Conservation (phyloP, 2,888 invertebrate genomes). For the Liopterus haemorrhoidalis region DNA sequence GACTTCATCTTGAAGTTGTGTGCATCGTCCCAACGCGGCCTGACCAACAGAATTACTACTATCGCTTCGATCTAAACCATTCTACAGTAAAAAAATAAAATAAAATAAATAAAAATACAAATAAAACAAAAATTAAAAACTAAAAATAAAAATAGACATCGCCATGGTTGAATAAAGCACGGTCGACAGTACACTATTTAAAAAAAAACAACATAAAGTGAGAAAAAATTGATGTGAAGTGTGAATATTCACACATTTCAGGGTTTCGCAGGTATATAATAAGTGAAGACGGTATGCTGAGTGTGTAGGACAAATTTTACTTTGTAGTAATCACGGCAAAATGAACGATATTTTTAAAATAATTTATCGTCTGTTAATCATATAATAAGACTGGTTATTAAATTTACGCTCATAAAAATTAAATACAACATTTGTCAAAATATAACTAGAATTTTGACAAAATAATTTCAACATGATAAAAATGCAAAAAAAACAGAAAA, state of each 20-base stretch:
- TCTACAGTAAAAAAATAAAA: not conserved
- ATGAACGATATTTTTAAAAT: no score
- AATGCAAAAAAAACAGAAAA: no score
- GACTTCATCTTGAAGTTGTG: slow-evolving; percentile 60
- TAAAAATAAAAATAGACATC: slow-evolving; percentile 11
- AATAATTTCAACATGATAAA: no score
- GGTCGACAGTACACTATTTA: slow-evolving; percentile 4
- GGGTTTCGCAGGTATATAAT: no score
- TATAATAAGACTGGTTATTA: no score
- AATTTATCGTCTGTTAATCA: no score
- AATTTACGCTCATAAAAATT: no score
- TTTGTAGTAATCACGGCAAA: no score
- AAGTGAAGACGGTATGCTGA: not conserved
- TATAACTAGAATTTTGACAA: no score
- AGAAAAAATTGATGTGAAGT: no score
- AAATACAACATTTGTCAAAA: no score
- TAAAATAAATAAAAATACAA: slow-evolving; percentile 20
- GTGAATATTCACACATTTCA: no score
- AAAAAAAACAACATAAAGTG: slow-evolving; percentile 10
- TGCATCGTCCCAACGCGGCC: slow-evolving; percentile 26
- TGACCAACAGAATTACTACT: slow-evolving; percentile 16
- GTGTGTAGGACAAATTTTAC: not conserved
- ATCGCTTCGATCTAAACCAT: slow-evolving; percentile 9
- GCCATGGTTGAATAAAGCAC: not conserved
- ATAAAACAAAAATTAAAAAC: slow-evolving; percentile 12